phyloP scores from a whole-genome alignment of 1,140 invertebrate genomes.

The Bombus vancouverensis region DNA sequence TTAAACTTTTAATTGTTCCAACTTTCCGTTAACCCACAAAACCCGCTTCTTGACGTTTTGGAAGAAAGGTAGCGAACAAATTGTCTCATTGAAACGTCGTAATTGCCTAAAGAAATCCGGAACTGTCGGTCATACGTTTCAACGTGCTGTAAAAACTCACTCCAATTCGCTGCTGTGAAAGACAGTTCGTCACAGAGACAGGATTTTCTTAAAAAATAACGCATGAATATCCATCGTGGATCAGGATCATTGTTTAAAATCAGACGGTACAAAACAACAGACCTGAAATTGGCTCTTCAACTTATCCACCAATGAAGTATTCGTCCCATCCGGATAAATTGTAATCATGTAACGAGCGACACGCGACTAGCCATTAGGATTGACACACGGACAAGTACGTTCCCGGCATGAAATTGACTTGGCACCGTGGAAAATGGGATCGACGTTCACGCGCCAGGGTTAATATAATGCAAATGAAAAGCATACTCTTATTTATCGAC shows the following conservation, averaged over 20 bases:
- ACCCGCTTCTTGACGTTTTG: not conserved
- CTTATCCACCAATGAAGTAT: not conserved
- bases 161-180: not conserved
- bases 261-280: not conserved
- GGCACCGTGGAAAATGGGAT: constrained; percentile 19
- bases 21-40: not conserved
- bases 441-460: not conserved
- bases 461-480: constrained; percentile 21
- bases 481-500: constrained; percentile 17
- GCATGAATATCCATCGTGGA: not conserved
- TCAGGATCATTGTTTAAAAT: not conserved
- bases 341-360: not conserved
- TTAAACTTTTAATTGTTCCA: not conserved
- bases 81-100: constrained; percentile 5
- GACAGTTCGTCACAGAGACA: not conserved
- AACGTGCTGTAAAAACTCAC: not conserved
- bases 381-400: not conserved
- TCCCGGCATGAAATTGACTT: constrained; percentile 3
- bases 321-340: not conserved
- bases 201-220: not conserved
- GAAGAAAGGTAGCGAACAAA: not conserved
- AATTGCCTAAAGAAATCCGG: not conserved
- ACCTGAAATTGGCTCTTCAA: not conserved
- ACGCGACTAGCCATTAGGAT: constrained; percentile 5
- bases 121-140: constrained; percentile 4